Base-by-base conservation (phyloP, 2,113 vertebrate species). In the Grantiella picta region DNA sequence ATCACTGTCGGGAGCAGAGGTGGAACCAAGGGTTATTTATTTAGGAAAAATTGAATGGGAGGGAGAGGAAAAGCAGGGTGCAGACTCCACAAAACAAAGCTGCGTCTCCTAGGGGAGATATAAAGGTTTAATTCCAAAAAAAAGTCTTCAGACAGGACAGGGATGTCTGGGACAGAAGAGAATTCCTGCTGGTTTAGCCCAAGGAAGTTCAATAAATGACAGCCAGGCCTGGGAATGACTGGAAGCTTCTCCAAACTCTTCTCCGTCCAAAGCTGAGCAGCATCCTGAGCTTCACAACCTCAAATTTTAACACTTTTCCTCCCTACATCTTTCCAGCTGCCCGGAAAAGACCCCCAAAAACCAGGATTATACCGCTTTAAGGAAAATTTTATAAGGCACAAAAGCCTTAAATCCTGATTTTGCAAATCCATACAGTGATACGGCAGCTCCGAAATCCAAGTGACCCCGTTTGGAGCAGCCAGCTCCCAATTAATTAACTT, bases 401-500 rank as follows among this genome's bases (percentile, higher is more conserved):
- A 63, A 87, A 56, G 84, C 36, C 40, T 25, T 27, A 17, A 86
- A 36, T 73, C 89, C 63, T 23, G 49, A 12, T 36, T 65, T 65
- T 44, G 78, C 42, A 68, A 85, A 38, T 24, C 35, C 18, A 4
- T 27, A 33, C 71, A 25, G 33, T 54, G 52, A 54, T 36, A 40
- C 4, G 4, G 65, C 81, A 70, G 73, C 77, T 76, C 85, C 2
- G 16, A 75, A 94, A 76, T 13, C 88, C 42, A 56, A 95, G 33
- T 19, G 45, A 85, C 89, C 92, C 54, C 42, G 18, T 92, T 95
- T 90, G 81, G 83, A 95, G 50, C 78, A 72, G 86, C 82, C 81
- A 64, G 94, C 81, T 82, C 89, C 45, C 92, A 94, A 92, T 52
- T 68, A 94, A 96, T 83, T 91, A 82, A 63, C 66, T 92, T 76